Base-by-base conservation (phyloP, 2,797 vertebrate species). In the Anas acuta region DNA sequence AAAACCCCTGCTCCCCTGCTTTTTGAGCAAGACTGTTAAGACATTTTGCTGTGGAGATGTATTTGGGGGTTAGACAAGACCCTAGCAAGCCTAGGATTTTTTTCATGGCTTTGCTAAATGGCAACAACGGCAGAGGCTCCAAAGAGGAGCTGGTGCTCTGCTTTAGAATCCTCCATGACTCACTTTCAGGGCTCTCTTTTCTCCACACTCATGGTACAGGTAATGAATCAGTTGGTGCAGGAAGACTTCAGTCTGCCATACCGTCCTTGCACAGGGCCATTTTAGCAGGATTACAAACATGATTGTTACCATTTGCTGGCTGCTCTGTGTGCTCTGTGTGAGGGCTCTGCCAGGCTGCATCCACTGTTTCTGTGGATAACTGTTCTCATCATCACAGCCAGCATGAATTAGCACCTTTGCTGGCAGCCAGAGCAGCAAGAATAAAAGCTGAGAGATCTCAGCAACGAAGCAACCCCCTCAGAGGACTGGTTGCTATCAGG, bases 221-320 rank as follows among this genome's bases (percentile, higher is more conserved):
- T 33, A 76, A 70, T 11, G 67, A 21, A 49, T 54, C 20, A 18
- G 57, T 41, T 65, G 79, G 62, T 74, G 69, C 41, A 72, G 73
- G 57, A 86, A 54, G 71, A 54, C 43, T 60, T 89, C 0, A 0
- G 56, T 28, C 39, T 78, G n/a, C 54, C 11, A 18, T 61, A 33
- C 5, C 57, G 62, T 13, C 26, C 49, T 81, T 0, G 0, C 26
- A 37, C 9, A 2, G 12, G 28, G 8, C 37, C 41, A 41, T 64
- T 30, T 82, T 53, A 91, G 57, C 45, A 67, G 41, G 61, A 62
- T 28, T 43, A 43, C 71, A 76, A 62, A 56, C 21, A 37, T 6
- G 66, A 58, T 10, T 54, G 61, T 54, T 57, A 26, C 14, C 2
- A 10, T 67, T 80, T 91, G 64, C 49, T 87, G 72, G 57, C 35